Evolutionary conservation across 1,140 invertebrate genomes (phyloP).

Genomic region (Pollicipes pollicipes): DNA sequence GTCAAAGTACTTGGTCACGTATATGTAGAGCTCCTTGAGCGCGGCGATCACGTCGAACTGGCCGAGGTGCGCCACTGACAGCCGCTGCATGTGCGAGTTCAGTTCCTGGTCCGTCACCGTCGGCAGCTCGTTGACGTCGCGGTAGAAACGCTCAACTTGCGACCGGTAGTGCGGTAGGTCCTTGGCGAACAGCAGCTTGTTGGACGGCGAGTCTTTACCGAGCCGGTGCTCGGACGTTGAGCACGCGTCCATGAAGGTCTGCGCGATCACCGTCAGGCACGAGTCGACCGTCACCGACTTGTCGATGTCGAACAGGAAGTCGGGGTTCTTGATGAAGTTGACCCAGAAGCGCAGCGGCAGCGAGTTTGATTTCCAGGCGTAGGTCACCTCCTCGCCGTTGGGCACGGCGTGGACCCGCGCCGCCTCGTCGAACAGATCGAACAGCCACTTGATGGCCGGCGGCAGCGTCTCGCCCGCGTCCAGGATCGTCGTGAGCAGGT

Average conservation of each 20-base stretch:
- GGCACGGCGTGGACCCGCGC: slow-evolving; percentile 62
- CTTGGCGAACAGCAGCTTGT: slow-evolving; percentile 85
- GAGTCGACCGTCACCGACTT: slow-evolving; percentile 81
- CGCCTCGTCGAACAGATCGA: slow-evolving; percentile 82
- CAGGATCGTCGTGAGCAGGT: slow-evolving; percentile 76
- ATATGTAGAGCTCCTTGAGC: slow-evolving; percentile 82
- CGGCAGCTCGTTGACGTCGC: slow-evolving; percentile 60
- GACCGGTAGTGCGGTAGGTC: slow-evolving; percentile 63
- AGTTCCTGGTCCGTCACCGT: slow-evolving; percentile 82
- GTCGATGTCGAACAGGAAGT: slow-evolving; percentile 90
- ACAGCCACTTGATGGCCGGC: slow-evolving; percentile 84
- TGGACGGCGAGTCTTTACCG: slow-evolving; percentile 85
- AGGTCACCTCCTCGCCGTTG: slow-evolving; percentile 65
- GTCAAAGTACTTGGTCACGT: slow-evolving; percentile 81
- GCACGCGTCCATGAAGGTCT: slow-evolving; percentile 91
- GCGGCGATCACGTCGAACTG: slow-evolving; percentile 80
- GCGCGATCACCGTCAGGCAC: slow-evolving; percentile 81
- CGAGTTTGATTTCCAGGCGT: slow-evolving; percentile 75
- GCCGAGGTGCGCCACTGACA: slow-evolving; percentile 65
- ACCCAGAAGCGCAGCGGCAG: slow-evolving; percentile 89
- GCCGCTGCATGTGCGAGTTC: slow-evolving; percentile 74
- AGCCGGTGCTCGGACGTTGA: slow-evolving; percentile 70
- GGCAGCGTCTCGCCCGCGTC: slow-evolving; percentile 76
- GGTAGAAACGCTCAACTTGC: slow-evolving; percentile 62
- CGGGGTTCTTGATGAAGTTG: slow-evolving; percentile 91